A percentile compares a stretch with the other conserved stretches of the same genome.
Conservation (phyloP, 2,113 vertebrate species). For the Mus musculus region DNA sequence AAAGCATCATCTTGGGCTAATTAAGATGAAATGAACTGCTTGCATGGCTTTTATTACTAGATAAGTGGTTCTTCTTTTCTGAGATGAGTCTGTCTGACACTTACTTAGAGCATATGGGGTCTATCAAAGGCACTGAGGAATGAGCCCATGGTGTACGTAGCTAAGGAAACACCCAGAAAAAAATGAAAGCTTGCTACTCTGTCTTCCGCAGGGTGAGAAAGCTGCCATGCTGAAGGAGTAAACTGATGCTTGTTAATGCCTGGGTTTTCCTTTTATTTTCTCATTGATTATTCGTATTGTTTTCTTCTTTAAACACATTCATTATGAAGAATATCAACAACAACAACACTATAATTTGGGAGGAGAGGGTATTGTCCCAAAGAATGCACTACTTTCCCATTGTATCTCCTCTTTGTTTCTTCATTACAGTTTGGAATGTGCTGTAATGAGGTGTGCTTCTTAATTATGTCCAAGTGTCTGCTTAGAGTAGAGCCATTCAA, state of each 20-base stretch:
- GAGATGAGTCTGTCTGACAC: slow-evolving; percentile 61
- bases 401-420: slow-evolving; percentile 28
- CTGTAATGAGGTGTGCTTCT: background rate
- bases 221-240: background rate
- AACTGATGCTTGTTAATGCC: slow-evolving; percentile 25
- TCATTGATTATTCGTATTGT: slow-evolving; percentile 17
- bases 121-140: slow-evolving; percentile 21
- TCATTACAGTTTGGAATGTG: background rate
- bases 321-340: background rate
- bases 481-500: background rate
- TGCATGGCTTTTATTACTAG: slow-evolving; percentile 29
- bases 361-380: background rate
- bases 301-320: slow-evolving; percentile 54
- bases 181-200: background rate
- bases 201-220: background rate
- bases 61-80: slow-evolving; percentile 56
- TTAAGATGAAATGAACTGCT: slow-evolving; percentile 75
- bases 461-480: slow-evolving; percentile 42
- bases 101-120: slow-evolving; percentile 8
- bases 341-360: slow-evolving; percentile 24
- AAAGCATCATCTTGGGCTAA: slow-evolving; percentile 65
- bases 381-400: background rate
- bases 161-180: background rate
- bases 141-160: background rate
- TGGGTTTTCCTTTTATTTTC: background rate